phyloP scores from a whole-genome alignment of 2,888 invertebrate species.

The Tetramorium bicarinatum region DNA sequence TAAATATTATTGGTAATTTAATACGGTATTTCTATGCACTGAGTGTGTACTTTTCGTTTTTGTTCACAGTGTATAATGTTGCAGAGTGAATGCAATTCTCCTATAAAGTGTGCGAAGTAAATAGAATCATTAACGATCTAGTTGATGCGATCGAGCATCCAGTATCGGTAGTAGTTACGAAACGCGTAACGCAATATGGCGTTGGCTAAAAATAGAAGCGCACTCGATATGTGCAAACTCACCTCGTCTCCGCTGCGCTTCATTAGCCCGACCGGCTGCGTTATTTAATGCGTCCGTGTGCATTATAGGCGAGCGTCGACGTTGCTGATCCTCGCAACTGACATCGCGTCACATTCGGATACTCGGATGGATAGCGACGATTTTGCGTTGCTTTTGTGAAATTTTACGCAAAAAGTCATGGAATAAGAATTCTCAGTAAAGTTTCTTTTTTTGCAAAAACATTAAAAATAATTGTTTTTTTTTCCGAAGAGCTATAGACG shows the following conservation, averaged over 20 bases:
- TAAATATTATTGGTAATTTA: slow-evolving; percentile 8
- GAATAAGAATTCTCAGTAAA: neutral
- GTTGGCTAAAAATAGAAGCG: slow-evolving; percentile 58
- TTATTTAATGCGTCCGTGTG: slow-evolving; percentile 49
- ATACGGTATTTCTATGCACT: neutral
- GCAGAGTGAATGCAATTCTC: neutral
- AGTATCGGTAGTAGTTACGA: slow-evolving; percentile 37
- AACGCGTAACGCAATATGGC: slow-evolving; percentile 52
- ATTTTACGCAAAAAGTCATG: neutral
- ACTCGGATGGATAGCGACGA: neutral
- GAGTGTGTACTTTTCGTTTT: neutral
- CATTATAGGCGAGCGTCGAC: neutral
- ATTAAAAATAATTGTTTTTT: neutral
- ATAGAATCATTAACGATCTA: slow-evolving; percentile 18
- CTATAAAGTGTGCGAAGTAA: slow-evolving; percentile 9
- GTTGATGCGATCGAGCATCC: slow-evolving; percentile 11
- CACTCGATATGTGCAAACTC: slow-evolving; percentile 47
- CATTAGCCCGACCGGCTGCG: slow-evolving; percentile 40
- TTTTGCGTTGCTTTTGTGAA: neutral
- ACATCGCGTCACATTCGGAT: neutral
- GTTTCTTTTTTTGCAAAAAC: neutral
- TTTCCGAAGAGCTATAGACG: neutral
- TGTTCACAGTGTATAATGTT: neutral
- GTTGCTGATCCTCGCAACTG: slow-evolving; percentile 22
- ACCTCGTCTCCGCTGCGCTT: slow-evolving; percentile 34